Conservation (phyloP, 2,888 invertebrate species). For the Scaptomyza flava region DNA sequence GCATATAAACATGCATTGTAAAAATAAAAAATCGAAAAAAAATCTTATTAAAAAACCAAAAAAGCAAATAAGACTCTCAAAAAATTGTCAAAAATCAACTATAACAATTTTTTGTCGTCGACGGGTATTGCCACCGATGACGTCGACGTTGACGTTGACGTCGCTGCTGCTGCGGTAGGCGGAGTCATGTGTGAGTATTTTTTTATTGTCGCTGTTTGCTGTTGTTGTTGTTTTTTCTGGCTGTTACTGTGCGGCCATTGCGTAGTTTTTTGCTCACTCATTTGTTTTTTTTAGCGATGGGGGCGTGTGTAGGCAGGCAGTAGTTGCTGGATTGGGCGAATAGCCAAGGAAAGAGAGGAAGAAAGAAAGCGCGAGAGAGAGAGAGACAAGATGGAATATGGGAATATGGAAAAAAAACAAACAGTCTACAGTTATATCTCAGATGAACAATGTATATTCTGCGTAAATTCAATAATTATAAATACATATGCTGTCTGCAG, state of each 20-base stretch:
- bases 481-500: constrained; percentile 34
- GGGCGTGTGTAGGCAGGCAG: constrained; percentile 69
- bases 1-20: constrained; percentile 29
- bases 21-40: constrained; percentile 71
- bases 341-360: constrained; percentile 16
- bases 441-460: background rate
- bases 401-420: background rate
- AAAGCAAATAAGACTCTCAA: constrained; percentile 24
- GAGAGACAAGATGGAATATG: too few species aligned
- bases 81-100: constrained; percentile 76
- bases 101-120: constrained; percentile 57
- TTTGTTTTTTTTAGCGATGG: constrained; percentile 76
- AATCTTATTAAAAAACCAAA: constrained; percentile 50
- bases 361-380: background rate
- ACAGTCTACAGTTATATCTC: constrained; percentile 19
- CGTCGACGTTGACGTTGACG: constrained; percentile 27
- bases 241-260: constrained; percentile 68
- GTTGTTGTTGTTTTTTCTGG: constrained; percentile 24
- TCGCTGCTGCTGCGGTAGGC: constrained; percentile 55
- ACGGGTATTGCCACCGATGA: constrained; percentile 17
- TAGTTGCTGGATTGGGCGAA: constrained; percentile 56
- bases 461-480: constrained; percentile 42
- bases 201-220: constrained; percentile 39
- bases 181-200: constrained; percentile 71
- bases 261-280: constrained; percentile 68